Percentiles rank a stretch among this genome's conserved stretches.
Evolutionary conservation across 1,140 invertebrate genomes (phyloP).

Genomic region (Mizuhopecten yessoensis): DNA sequence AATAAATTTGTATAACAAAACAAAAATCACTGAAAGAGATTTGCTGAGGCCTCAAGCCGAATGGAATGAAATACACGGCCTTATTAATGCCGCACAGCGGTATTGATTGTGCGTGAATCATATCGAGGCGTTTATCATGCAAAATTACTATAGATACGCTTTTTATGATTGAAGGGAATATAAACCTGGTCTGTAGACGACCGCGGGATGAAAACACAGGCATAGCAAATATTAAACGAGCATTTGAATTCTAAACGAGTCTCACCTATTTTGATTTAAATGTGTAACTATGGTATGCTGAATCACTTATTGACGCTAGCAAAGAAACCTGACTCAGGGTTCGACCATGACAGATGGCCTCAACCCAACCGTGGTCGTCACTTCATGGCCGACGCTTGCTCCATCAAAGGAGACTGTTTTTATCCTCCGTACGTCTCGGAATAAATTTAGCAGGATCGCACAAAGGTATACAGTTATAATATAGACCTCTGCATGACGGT

Average conservation of each 20-base stretch:
- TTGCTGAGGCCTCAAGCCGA: neutral
- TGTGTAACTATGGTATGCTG: neutral
- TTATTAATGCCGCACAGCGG: neutral
- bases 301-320: neutral
- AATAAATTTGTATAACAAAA: neutral
- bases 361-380: neutral
- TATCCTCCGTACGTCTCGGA: neutral
- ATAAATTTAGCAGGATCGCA: neutral
- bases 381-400: neutral
- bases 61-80: neutral
- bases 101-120: constrained; percentile 10
- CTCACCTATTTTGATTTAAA: constrained; percentile 13
- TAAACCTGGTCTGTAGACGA: neutral
- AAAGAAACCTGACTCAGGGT: neutral
- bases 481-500: neutral
- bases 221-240: neutral
- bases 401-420: neutral
- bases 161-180: neutral
- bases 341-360: constrained; percentile 10
- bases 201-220: neutral
- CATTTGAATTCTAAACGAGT: constrained; percentile 34
- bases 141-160: neutral
- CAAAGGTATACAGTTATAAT: neutral
- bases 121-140: neutral
- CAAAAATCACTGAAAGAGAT: neutral